Evolutionary conservation across 2,888 invertebrate genomes (phyloP).

Genomic region (Geotrupes spiniger): DNA sequence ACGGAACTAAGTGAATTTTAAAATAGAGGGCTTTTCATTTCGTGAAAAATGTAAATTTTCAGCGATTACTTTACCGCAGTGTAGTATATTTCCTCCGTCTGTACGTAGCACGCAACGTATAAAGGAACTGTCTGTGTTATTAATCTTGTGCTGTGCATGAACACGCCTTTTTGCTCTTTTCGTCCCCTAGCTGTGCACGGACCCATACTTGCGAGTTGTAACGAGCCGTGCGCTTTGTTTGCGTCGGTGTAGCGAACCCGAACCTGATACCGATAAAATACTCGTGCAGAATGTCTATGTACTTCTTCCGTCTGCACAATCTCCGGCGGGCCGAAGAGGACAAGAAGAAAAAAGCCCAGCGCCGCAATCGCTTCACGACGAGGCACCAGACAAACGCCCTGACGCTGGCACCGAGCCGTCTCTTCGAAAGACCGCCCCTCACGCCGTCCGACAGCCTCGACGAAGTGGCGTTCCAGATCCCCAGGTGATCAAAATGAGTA

Average conservation of each 20-base stretch:
- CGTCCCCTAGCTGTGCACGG: no score
- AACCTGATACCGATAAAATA: neutral
- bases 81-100: no score
- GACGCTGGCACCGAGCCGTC: constrained; percentile 72
- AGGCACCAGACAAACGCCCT: constrained; percentile 60
- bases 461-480: constrained; percentile 89
- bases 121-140: no score
- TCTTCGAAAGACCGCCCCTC: constrained; percentile 81
- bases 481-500: constrained; percentile 63
- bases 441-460: constrained; percentile 86
- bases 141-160: no score
- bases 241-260: neutral
- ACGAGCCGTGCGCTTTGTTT: neutral
- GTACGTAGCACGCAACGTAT: no score
- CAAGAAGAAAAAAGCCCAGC: constrained; percentile 61
- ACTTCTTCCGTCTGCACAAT: constrained; percentile 93
- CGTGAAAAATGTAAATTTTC: no score
- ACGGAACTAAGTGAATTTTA: no score
- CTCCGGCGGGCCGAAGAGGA: constrained; percentile 81
- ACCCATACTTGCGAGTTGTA: neutral
- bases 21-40: no score
- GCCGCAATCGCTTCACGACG: constrained; percentile 39
- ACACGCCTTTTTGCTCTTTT: no score
- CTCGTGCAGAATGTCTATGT: constrained; percentile 79
- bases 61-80: no score